Conservation (phyloP, 2,888 invertebrate genomes). For the Drosophila emarginata region DNA sequence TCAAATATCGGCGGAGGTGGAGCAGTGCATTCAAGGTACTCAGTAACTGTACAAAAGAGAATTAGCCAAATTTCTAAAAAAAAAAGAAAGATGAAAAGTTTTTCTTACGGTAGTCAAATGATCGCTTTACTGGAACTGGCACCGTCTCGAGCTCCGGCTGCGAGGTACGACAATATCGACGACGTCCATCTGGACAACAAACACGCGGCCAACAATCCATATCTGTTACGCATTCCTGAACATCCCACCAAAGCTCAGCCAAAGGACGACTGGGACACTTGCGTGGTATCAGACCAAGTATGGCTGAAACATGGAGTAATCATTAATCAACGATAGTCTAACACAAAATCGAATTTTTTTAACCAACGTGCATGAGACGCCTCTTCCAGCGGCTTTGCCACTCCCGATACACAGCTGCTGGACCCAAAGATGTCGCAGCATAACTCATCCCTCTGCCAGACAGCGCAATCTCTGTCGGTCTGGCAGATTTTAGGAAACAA, state of each 20-base stretch:
- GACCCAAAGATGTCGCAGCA: slow-evolving; percentile 82
- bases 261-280: slow-evolving; percentile 87
- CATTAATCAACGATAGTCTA: neutral
- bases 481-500: slow-evolving; percentile 81
- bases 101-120: slow-evolving; percentile 86
- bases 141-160: slow-evolving; percentile 85
- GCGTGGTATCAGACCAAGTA: slow-evolving; percentile 88
- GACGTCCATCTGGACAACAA: slow-evolving; percentile 88
- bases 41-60: slow-evolving; percentile 82
- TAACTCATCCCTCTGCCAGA: slow-evolving; percentile 79
- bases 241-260: slow-evolving; percentile 88
- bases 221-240: slow-evolving; percentile 87
- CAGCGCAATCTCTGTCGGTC: slow-evolving; percentile 78
- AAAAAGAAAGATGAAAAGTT: neutral
- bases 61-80: neutral
- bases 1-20: slow-evolving; percentile 87
- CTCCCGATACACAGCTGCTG: slow-evolving; percentile 85
- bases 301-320: slow-evolving; percentile 82
- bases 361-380: slow-evolving; percentile 77
- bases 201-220: slow-evolving; percentile 89
- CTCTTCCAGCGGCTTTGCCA: slow-evolving; percentile 84
- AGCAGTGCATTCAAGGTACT: slow-evolving; percentile 89
- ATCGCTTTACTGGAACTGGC: slow-evolving; percentile 86
- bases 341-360: neutral
- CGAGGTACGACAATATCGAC: slow-evolving; percentile 88